A percentile compares a stretch with the other conserved stretches of the same genome.
Conservation (phyloP, 2,113 vertebrate species). For the Todiramphus saurophagus region DNA sequence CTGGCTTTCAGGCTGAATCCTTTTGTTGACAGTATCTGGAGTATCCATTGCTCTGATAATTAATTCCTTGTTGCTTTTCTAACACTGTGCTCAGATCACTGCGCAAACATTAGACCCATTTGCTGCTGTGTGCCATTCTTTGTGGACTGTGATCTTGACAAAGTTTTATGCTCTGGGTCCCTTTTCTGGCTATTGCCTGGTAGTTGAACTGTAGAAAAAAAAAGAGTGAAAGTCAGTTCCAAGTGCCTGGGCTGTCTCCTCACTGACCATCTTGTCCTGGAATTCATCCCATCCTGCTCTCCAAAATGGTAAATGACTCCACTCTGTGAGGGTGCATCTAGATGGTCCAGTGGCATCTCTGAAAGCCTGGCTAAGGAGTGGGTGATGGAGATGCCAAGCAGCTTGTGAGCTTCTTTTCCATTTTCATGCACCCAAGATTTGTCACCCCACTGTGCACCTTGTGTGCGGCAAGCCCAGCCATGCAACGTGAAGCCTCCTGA, state of each 20-base stretch:
- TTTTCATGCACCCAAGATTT: not conserved
- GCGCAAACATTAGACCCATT: not conserved
- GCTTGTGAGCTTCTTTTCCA: not conserved
- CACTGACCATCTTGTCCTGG: not conserved
- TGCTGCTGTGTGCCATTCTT: not conserved
- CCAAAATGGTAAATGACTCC: not conserved
- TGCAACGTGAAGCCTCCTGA: accelerated
- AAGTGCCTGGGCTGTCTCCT: not conserved
- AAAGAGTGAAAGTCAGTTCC: not conserved
- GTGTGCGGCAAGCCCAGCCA: not conserved
- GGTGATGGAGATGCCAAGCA: not conserved
- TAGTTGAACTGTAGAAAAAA: not conserved
- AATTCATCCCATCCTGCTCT: not conserved
- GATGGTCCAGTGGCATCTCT: not conserved
- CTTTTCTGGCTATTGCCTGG: not conserved
- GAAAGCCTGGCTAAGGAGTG: not conserved
- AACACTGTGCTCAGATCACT: not conserved
- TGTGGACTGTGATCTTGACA: not conserved
- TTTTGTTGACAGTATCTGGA: constrained; percentile 8
- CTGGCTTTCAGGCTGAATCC: not conserved
- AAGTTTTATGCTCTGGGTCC: not conserved
- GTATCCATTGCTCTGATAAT: not conserved
- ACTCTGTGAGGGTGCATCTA: not conserved
- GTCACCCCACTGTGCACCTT: not conserved
- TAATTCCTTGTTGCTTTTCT: not conserved